Conservation (phyloP, 2,797 vertebrate genomes). For the Brachyalestes nurse region DNA sequence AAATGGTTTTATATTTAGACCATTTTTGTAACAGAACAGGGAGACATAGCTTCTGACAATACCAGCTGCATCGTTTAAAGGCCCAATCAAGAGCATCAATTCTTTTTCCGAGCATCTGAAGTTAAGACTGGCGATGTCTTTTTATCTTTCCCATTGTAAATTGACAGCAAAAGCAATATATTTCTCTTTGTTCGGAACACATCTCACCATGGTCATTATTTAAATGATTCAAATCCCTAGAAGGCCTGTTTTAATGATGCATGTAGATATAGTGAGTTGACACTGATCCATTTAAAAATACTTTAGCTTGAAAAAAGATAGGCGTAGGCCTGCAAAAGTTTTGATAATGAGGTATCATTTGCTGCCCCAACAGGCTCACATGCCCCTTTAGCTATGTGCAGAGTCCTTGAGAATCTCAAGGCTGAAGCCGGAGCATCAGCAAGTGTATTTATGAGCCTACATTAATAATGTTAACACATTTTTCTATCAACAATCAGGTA, state of each 20-base stretch:
- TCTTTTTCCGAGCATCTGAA: background rate
- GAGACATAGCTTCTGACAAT: slow-evolving; percentile 25
- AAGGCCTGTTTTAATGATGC: slow-evolving; percentile 10
- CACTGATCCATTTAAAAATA: background rate
- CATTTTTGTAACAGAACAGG: slow-evolving; percentile 16
- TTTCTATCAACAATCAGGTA: no score
- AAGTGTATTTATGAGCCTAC: no score
- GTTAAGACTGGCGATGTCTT: background rate
- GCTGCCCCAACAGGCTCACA: background rate
- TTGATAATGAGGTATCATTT: background rate
- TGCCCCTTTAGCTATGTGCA: no score
- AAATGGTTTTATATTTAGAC: slow-evolving; percentile 23
- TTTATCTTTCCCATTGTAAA: background rate
- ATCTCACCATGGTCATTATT: background rate
- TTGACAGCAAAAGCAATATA: background rate
- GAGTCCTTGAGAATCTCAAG: no score
- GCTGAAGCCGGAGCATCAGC: no score
- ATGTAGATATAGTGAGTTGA: background rate
- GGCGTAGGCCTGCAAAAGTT: background rate
- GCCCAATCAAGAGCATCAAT: background rate
- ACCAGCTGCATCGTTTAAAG: slow-evolving; percentile 9
- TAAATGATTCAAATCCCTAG: background rate
- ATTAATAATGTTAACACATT: no score
- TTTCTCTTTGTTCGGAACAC: background rate
- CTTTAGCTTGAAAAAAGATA: background rate